Percentiles rank a stretch among this genome's conserved stretches.
Conservation (phyloP, 2,888 invertebrate species). For the Resseliella maxima region DNA sequence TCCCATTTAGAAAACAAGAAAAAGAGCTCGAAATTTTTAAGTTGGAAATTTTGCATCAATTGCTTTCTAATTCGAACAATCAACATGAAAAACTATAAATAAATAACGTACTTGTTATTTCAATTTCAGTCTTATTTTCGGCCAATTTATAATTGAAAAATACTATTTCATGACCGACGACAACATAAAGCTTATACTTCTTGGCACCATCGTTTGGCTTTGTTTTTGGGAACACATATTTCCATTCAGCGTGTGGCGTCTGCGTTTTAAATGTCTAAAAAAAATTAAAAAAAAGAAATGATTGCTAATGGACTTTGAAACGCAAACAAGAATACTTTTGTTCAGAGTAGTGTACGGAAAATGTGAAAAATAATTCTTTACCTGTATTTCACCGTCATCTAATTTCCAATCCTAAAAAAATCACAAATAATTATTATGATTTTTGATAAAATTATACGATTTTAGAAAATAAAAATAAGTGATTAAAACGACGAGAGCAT, state of each 20-base stretch:
- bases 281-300: not conserved
- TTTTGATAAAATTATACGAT: not conserved
- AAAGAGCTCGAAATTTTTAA: no score
- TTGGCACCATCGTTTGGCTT: not conserved
- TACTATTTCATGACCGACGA: not conserved
- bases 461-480: not conserved
- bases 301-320: no score
- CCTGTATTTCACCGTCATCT: not conserved
- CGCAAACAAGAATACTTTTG: no score
- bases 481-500: not conserved
- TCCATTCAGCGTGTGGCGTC: not conserved
- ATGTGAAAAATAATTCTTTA: no score
- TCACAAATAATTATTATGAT: not conserved
- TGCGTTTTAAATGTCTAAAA: constrained; percentile 8
- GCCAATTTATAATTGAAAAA: not conserved
- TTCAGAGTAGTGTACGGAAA: no score
- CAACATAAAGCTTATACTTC: not conserved
- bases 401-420: not conserved
- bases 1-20: no score
- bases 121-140: not conserved
- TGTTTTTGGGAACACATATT: not conserved
- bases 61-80: not conserved
- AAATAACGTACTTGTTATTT: constrained; percentile 26
- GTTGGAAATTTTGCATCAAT: no score
- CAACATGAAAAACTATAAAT: not conserved